phyloP scores from a whole-genome alignment of 2,888 invertebrate genomes.

The Lydus trimaculatus region DNA sequence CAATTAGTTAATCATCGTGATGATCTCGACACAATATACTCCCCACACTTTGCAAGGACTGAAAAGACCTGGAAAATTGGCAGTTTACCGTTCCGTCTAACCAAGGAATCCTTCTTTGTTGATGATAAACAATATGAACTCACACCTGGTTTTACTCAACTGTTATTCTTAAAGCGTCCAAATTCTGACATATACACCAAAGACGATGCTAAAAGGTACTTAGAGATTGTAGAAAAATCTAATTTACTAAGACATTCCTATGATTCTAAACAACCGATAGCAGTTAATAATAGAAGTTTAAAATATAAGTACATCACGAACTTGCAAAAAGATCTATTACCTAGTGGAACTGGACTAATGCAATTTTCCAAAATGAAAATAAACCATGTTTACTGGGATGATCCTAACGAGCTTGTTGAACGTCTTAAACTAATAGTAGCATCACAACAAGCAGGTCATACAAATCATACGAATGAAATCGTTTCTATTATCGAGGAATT shows the following conservation, averaged over 20 bases:
- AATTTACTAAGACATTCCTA: slow-evolving; percentile 24
- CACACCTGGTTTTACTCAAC: slow-evolving; percentile 24
- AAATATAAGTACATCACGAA: slow-evolving; percentile 29
- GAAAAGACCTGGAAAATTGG: slow-evolving; percentile 22
- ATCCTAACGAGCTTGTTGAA: slow-evolving; percentile 45
- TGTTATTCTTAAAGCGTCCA: slow-evolving; percentile 27
- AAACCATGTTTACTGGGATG: slow-evolving; percentile 34
- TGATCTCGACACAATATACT: slow-evolving; percentile 21
- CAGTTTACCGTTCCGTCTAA: slow-evolving; percentile 12
- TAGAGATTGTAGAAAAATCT: slow-evolving; percentile 20
- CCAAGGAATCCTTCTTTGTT: slow-evolving; percentile 20
- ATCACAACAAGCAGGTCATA: slow-evolving; percentile 46
- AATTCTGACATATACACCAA: slow-evolving; percentile 16
- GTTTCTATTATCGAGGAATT: slow-evolving; percentile 50
- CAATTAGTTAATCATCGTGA: too few relatives aligned
- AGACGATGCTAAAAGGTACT: slow-evolving; percentile 26
- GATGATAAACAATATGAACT: slow-evolving; percentile 24
- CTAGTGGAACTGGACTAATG: slow-evolving; percentile 18
- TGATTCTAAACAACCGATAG: slow-evolving; percentile 10
- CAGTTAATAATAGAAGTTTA: slow-evolving; percentile 14
- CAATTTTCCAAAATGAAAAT: slow-evolving; percentile 21
- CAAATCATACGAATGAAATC: slow-evolving; percentile 49
- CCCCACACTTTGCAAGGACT: slow-evolving; percentile 11
- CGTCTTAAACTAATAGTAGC: slow-evolving; percentile 45
- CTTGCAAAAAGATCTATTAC: slow-evolving; percentile 1